phyloP scores from a whole-genome alignment of 1,140 invertebrate genomes.

The Zophobas morio region DNA sequence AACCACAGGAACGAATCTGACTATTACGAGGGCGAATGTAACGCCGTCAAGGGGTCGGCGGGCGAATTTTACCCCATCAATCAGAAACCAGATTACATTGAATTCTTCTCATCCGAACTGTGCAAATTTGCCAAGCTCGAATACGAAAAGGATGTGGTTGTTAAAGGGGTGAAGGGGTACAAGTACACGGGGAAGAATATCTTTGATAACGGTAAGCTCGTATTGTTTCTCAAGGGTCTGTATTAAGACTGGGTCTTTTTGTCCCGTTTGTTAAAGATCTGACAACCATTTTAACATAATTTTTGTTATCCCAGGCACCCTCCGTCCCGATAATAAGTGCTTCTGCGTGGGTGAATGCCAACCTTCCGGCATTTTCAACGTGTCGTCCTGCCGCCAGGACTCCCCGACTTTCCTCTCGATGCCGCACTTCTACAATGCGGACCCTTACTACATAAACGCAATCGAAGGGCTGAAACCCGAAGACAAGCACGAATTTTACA shows the following conservation, averaged over 20 bases:
- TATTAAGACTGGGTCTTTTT: too few species aligned
- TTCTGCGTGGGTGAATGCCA: conserved; percentile 81
- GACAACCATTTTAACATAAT: conserved; percentile 35
- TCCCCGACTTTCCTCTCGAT: conserved; percentile 83
- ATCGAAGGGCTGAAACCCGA: conserved; percentile 70
- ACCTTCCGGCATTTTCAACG: conserved; percentile 76
- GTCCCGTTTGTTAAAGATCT: too few species aligned
- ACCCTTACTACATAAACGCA: conserved; percentile 71
- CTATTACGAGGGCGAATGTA: conserved; percentile 68
- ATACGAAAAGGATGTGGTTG: conserved; percentile 70
- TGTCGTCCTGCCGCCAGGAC: conserved; percentile 74
- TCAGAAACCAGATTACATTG: conserved; percentile 69
- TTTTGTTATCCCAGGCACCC: conserved; percentile 67
- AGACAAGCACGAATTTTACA: conserved; percentile 76
- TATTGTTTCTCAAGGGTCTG: not conserved
- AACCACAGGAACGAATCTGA: conserved; percentile 70
- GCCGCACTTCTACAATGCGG: conserved; percentile 85
- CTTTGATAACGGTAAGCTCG: conserved; percentile 75
- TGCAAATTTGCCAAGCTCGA: conserved; percentile 76
- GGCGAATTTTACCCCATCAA: conserved; percentile 76
- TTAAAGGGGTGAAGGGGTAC: conserved; percentile 72
- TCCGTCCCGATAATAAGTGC: conserved; percentile 77
- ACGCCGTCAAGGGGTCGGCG: conserved; percentile 72
- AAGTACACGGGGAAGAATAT: conserved; percentile 73
- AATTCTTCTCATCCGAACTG: conserved; percentile 78